These are phyloP conservation scores for Albula glossodonta DNA, from an alignment of 2,113 vertebrate species.

Conservation along the genomic window DNA sequence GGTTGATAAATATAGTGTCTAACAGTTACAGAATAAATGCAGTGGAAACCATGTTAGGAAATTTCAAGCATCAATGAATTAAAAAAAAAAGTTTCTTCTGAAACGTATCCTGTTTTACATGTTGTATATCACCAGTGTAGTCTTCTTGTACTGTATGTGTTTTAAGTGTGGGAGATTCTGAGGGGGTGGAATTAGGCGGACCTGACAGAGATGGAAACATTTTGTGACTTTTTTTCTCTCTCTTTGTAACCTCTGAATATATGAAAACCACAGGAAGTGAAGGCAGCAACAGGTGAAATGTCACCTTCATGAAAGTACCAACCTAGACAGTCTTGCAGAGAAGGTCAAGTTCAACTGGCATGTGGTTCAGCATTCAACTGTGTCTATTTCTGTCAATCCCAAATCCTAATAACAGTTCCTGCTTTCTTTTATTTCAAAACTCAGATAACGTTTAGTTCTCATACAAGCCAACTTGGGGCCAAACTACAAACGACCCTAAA, in stretches of 20 bases:
- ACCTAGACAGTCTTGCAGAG: conserved; percentile 3
- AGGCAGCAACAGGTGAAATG: conserved; percentile 13
- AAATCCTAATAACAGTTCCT: background rate
- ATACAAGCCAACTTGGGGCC: background rate
- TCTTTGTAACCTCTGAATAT: conserved; percentile 23
- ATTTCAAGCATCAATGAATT: too few relatives aligned
- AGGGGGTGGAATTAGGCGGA: conserved; percentile 29
- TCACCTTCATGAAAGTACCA: conserved; percentile 3
- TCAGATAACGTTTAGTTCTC: background rate
- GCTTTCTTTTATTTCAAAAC: background rate
- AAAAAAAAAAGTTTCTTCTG: background rate
- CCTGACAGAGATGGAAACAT: conserved; percentile 28
- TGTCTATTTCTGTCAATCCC: background rate
- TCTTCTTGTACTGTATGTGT: background rate
- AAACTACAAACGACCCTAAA: background rate
- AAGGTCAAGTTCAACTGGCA: background rate
- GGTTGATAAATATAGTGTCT: background rate
- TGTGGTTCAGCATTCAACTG: background rate
- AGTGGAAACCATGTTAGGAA: background rate
- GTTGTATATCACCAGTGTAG: background rate
- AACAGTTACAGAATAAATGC: background rate
- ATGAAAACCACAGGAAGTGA: conserved; percentile 28
- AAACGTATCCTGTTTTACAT: background rate
- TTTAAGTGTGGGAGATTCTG: background rate
- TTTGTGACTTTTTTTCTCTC: conserved; percentile 22